Conservation (phyloP, 2,113 vertebrate genomes). For the Caranx melampygus region DNA sequence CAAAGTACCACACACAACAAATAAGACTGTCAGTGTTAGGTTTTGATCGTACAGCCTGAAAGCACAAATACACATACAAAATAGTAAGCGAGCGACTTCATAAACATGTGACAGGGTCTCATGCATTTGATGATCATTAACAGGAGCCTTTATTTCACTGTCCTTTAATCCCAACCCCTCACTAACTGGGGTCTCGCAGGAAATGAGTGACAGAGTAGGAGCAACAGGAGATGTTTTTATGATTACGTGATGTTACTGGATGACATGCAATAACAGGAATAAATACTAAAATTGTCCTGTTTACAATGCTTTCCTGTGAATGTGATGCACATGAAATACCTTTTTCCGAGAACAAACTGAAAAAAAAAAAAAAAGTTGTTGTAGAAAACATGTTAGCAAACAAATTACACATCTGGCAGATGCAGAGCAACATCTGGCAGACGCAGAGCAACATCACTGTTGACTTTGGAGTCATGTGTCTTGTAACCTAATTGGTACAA, state of each 20-base stretch:
- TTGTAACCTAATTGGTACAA: neutral
- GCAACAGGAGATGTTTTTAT: neutral
- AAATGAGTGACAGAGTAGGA: conserved; percentile 11
- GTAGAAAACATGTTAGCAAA: neutral
- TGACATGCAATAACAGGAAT: neutral
- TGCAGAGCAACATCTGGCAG: neutral
- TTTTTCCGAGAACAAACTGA: neutral
- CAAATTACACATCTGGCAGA: neutral
- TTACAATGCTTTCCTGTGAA: neutral
- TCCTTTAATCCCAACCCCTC: neutral
- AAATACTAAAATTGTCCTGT: neutral
- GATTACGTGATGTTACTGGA: neutral
- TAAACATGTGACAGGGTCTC: neutral
- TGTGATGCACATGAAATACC: neutral
- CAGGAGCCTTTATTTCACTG: neutral
- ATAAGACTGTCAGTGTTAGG: conserved; percentile 24
- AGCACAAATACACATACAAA: neutral
- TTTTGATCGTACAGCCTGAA: conserved; percentile 24
- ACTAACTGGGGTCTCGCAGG: neutral
- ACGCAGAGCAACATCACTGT: neutral
- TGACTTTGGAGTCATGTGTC: neutral
- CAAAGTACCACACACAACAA: conserved; percentile 53
- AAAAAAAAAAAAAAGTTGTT: neutral
- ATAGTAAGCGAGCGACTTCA: neutral
- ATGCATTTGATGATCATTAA: neutral